A percentile compares a stretch with the other conserved stretches of the same genome.
Evolutionary conservation across 2,113 vertebrate genomes (phyloP).

Genomic region (Macrotus californicus): DNA sequence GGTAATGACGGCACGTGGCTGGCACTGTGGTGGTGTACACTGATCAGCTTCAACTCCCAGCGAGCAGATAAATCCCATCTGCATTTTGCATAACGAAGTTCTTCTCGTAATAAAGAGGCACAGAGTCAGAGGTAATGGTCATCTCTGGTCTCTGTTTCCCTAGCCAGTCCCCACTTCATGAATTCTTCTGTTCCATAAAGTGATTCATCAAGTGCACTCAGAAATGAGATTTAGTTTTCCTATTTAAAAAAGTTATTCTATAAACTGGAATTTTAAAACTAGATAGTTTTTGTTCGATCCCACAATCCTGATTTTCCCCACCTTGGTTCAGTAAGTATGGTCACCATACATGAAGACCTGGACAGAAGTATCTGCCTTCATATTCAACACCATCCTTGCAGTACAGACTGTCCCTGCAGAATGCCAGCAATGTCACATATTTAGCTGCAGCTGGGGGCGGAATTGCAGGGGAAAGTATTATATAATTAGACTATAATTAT

Average conservation of each 20-base stretch:
- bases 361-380: neutral
- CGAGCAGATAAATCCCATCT: neutral
- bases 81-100: neutral
- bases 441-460: constrained; percentile 68
- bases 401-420: constrained; percentile 42
- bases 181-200: neutral
- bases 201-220: neutral
- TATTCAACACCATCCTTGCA: neutral
- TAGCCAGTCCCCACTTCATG: neutral
- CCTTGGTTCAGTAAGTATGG: neutral
- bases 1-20: neutral
- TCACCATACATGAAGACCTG: neutral
- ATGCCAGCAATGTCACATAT: constrained; percentile 47
- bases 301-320: neutral
- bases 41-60: neutral
- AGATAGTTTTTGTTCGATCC: neutral
- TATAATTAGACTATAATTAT: constrained; percentile 71
- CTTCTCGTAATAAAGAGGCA: neutral
- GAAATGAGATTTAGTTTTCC: neutral
- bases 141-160: neutral
- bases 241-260: neutral
- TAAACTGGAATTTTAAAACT: neutral
- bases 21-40: neutral
- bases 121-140: neutral
- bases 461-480: constrained; percentile 63